phyloP scores from a whole-genome alignment of 64 coral and sea anemone species.

The Montipora capricornis region DNA sequence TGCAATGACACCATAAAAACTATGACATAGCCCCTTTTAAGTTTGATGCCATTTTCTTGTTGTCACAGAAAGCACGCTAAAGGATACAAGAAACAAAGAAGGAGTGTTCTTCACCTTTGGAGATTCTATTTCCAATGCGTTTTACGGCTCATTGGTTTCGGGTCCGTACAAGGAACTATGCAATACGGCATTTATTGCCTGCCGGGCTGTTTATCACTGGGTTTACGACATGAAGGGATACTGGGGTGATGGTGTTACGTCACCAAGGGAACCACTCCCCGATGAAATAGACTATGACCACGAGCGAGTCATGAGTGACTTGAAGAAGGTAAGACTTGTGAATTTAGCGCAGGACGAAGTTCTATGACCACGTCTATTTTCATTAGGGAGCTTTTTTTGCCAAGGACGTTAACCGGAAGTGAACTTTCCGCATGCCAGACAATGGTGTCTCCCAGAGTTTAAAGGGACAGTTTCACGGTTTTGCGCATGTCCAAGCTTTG shows the following conservation, averaged over 20 bases:
- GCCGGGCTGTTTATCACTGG: slow-evolving; percentile 75
- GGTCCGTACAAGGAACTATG: slow-evolving; percentile 69
- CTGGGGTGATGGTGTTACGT: slow-evolving; percentile 80
- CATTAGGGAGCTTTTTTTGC: no score
- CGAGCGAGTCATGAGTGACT: slow-evolving; percentile 79
- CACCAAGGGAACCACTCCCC: slow-evolving; percentile 69
- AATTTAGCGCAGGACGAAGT: no score
- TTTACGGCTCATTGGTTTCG: slow-evolving; percentile 37
- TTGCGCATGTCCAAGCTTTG: no score
- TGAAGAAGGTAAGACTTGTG: slow-evolving; percentile 65
- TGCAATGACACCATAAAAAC: no score
- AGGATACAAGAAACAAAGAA: slow-evolving; percentile 11
- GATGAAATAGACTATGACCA: slow-evolving; percentile 88
- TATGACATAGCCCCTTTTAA: no score
- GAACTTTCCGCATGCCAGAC: no score
- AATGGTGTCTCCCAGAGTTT: no score
- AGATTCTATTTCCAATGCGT: slow-evolving; percentile 76
- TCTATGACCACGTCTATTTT: no score
- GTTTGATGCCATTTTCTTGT: neutral
- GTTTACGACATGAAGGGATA: slow-evolving; percentile 80
- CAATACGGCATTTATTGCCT: slow-evolving; percentile 55
- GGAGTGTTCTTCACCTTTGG: slow-evolving; percentile 75
- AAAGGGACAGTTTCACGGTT: no score
- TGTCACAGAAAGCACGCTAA: neutral
- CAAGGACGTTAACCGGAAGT: no score